Evolutionary conservation across 1,140 invertebrate species (phyloP), one percentile per base, ranked within the genome.

Genomic region (Battus philenor): DNA sequence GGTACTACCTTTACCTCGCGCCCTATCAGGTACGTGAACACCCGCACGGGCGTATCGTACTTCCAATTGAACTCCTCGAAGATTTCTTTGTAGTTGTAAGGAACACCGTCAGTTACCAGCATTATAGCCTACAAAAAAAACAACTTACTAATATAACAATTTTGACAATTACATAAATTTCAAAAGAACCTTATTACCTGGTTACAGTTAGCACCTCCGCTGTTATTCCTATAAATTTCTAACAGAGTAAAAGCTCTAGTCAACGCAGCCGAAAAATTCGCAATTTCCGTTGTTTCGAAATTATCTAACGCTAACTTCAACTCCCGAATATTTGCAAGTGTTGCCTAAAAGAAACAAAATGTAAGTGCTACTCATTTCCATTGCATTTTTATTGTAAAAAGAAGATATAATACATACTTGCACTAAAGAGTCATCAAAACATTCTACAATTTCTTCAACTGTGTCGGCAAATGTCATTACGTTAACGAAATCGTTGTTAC

Each of bases 401-500:
- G 18, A 20, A 3, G 18, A 24, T 31, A n/a, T 36, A n/a, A 10
- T 39, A 50, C 65, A 69, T 86, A 94, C 93, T 87, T 93, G 91
- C 38, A 98, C 96, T 11, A 98, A 86, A 29, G 91, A 92, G 50
- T 94, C 91, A 65, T 90, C 89, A 87, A 97, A 98, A 83, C 97
- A 98, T n/a, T 90, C 89, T 20, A 97, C 93, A 15, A 96, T 89
- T 75, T 93, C 89, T 55, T 90, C 89, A 0, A 93, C 93, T 30
- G 89, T 87, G 44, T 95, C 91, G 44, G 91, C 91, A 87, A 96
- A 96, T 27, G 91, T 93, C 73, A 98, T 93, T 44, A 99, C 94
- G 80, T 98, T 98, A 52, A 99, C 97, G 87, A 96, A 99, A 85
- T 99, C 98, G 86, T 99, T 98, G 79, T 98, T 97, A 46, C 95